phyloP scores from a whole-genome alignment of 2,888 invertebrate species.

The Eucera pruinosa region DNA sequence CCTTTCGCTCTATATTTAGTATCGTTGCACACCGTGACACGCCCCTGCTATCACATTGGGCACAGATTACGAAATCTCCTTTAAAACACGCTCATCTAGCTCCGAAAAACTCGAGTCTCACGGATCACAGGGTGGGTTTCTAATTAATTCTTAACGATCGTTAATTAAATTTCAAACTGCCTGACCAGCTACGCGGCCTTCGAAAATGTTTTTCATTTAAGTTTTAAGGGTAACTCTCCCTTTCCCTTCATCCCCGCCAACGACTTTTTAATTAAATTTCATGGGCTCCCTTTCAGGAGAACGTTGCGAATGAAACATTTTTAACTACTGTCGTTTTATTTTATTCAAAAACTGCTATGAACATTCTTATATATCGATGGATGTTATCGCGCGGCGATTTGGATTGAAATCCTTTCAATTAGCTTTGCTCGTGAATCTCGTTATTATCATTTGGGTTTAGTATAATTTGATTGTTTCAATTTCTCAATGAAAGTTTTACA shows the following conservation, averaged over 20 bases:
- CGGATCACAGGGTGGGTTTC: neutral
- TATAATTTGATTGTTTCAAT: too few species aligned
- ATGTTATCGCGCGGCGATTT: neutral
- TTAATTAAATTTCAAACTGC: conserved; percentile 43
- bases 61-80: conserved; percentile 17
- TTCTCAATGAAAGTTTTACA: too few species aligned
- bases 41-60: conserved; percentile 12
- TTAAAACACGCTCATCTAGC: neutral
- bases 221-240: conserved; percentile 3
- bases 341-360: neutral
- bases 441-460: too few species aligned
- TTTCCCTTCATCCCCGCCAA: neutral
- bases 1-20: conserved; percentile 58
- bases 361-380: too few species aligned
- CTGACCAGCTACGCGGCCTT: neutral
- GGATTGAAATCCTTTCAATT: neutral
- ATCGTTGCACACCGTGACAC: conserved; percentile 18
- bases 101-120: neutral
- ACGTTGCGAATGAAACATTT: neutral
- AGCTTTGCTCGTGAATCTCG: too few species aligned
- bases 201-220: conserved; percentile 34
- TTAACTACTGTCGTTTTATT: conserved; percentile 3
- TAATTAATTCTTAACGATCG: conserved; percentile 32
- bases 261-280: conserved; percentile 39
- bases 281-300: neutral